Conservation (phyloP, 1,140 invertebrate genomes). For the Propsilocerus akamusi region DNA sequence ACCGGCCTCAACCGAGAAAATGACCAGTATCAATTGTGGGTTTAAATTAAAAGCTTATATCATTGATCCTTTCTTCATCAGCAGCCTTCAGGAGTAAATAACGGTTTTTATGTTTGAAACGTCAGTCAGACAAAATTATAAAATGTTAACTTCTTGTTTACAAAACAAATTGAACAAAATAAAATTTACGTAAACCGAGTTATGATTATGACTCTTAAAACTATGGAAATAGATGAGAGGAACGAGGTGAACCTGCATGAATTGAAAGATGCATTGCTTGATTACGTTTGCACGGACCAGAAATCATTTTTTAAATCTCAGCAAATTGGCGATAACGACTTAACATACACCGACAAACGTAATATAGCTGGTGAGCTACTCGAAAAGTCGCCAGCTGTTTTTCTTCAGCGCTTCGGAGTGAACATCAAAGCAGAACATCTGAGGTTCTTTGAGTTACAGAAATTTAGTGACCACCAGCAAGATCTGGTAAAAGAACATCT, state of each 20-base stretch:
- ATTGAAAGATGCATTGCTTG: neutral
- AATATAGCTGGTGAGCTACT: constrained; percentile 45
- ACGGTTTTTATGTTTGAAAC: no score
- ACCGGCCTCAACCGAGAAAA: constrained; percentile 24
- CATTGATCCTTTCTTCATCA: neutral
- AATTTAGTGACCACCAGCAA: constrained; percentile 26
- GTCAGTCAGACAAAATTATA: no score
- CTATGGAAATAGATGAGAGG: neutral
- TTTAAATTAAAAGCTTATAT: neutral
- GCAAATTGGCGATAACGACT: constrained; percentile 54
- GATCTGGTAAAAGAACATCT: constrained; percentile 40
- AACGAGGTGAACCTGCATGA: neutral
- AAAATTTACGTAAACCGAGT: no score
- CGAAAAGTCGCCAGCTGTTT: constrained; percentile 39
- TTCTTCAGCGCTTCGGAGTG: constrained; percentile 58
- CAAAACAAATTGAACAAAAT: no score
- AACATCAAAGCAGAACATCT: constrained; percentile 46
- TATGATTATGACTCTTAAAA: neutral
- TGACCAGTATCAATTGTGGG: neutral
- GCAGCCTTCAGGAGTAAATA: neutral
- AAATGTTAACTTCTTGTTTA: no score
- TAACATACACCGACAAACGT: constrained; percentile 45
- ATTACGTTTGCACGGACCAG: constrained; percentile 13
- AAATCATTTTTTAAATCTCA: constrained; percentile 51
- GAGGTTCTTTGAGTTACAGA: constrained; percentile 36